Conservation (phyloP, 2,797 vertebrate species). For the Eremophila alpestris region DNA sequence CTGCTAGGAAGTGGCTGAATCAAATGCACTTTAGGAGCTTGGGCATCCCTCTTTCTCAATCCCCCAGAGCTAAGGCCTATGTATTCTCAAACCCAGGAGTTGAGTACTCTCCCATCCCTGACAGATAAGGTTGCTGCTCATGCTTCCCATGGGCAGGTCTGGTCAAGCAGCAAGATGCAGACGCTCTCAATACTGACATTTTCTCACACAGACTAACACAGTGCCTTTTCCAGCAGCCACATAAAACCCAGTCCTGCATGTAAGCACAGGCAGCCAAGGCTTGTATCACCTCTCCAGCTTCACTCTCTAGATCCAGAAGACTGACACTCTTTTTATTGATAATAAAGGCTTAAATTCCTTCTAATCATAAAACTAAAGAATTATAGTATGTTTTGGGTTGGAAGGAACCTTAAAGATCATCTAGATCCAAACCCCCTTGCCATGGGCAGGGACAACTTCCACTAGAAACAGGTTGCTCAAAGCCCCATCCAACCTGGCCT, state of each 20-base stretch:
- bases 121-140: not conserved
- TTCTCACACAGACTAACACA: not conserved
- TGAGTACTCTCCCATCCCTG: not conserved
- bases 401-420: not conserved
- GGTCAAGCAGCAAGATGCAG: not conserved
- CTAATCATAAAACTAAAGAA: not conserved
- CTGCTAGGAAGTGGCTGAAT: not conserved
- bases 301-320: too few species aligned
- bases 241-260: not conserved
- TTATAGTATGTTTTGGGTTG: not conserved
- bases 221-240: not conserved
- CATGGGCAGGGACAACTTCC: not conserved
- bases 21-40: not conserved
- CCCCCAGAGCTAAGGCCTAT: not conserved
- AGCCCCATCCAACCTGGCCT: not conserved
- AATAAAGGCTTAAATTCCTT: not conserved
- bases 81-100: not conserved
- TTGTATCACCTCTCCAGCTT: not conserved
- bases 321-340: not conserved
- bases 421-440: not conserved
- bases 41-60: not conserved
- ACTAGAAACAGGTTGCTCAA: not conserved
- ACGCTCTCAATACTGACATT: rapidly evolving
- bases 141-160: not conserved
- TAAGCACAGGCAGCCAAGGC: not conserved